Evolutionary conservation across 2,113 vertebrate genomes (phyloP).

Genomic region (Plestiodon gilberti): DNA sequence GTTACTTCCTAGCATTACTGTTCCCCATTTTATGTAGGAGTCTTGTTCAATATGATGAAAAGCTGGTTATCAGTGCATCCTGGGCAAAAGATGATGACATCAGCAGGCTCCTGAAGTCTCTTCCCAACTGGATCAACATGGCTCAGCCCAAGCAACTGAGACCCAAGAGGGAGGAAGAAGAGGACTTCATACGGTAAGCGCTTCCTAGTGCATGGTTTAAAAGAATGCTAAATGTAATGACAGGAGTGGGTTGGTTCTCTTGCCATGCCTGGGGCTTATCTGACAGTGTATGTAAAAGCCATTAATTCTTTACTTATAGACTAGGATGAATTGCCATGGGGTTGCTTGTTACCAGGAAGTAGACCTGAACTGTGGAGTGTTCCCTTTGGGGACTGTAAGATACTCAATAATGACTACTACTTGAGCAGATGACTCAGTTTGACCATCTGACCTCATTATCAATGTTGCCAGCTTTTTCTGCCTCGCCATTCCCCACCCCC

Average conservation of each 20-base stretch:
- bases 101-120: constrained; percentile 92
- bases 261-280: neutral
- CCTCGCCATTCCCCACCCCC: neutral
- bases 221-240: neutral
- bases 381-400: neutral
- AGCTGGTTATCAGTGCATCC: constrained; percentile 94
- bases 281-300: neutral
- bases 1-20: neutral
- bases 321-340: neutral
- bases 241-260: too few relatives aligned
- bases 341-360: constrained; percentile 3
- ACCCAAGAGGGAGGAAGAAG: constrained; percentile 95
- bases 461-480: neutral
- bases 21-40: constrained; percentile 69
- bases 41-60: constrained; percentile 93
- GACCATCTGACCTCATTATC: neutral
- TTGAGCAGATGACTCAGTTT: neutral
- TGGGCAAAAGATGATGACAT: constrained; percentile 99
- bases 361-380: neutral
- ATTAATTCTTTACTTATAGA: neutral
- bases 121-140: constrained; percentile 97
- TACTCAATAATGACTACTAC: neutral
- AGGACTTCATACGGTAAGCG: constrained; percentile 91
- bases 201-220: neutral
- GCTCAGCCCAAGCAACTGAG: constrained; percentile 90